Base-by-base conservation (phyloP, 2,888 invertebrate species). In the Callyntrura guangdongensis region DNA sequence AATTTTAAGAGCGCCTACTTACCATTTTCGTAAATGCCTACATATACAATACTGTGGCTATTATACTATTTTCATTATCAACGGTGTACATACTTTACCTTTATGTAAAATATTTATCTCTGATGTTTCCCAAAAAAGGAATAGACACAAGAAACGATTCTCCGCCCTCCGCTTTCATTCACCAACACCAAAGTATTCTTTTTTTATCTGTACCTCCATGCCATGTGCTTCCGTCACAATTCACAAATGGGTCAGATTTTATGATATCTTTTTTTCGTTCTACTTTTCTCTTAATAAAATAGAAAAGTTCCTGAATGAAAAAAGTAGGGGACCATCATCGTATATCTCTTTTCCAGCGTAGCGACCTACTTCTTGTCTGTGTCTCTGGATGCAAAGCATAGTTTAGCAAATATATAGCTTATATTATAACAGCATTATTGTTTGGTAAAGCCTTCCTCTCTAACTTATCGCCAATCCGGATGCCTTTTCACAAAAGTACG, bases 191-290 rank as follows among this genome's bases (percentile, higher is more conserved):
- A 8, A 27, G 36, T 8, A 12, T 69, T 11, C 25, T n/a, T n/a
- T n/a, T n/a, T n/a, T n/a, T 25, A 64, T 64, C 64, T 25, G 22
- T 64, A 59, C 25, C 17, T 25, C 12, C 59, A 27, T 59, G 12
- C 59, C 56, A 81, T 81, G 81, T 81, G 81, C 81, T 81, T 81
- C 81, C 81, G 81, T 27, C 81, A 59, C 81, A 81, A 81, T 81
- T 81, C 81, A 81, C 81, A 81, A 81, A 81, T 81, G 81, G 81
- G 81, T 81, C 81, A 81, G 36, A 81, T 81, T 81, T 81, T 56
- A 59, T 36, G 36, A 81, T 81, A 81, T 81, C 77, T 22, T 77
- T 77, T 77, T 81, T 59, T 53, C 81, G 81, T 59, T 81, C 81
- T 27, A 81, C 59, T 81, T 81, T 59, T n/a, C 59, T 22, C 56